Evolutionary conservation across 1,140 invertebrate species (phyloP).

Genomic region (Phocides pigmalion): DNA sequence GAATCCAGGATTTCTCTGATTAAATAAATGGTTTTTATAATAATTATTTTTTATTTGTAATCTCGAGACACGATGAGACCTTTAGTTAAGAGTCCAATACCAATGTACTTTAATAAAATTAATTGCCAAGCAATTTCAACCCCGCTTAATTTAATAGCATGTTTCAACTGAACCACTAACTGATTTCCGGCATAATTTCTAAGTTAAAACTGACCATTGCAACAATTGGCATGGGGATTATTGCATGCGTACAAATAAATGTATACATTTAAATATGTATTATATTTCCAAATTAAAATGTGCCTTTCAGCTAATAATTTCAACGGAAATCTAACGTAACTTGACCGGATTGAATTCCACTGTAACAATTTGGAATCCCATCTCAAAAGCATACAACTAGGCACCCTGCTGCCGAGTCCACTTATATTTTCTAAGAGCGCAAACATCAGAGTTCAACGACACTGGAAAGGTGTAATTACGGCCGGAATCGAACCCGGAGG

Average conservation of each 20-base stretch:
- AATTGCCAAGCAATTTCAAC: too few relatives aligned
- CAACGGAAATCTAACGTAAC: conserved; percentile 35
- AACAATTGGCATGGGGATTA: too few relatives aligned
- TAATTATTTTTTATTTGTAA: too few relatives aligned
- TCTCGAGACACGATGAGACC: too few relatives aligned
- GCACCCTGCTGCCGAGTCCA: conserved; percentile 70
- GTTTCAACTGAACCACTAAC: background rate
- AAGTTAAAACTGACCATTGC: conserved; percentile 15
- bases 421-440: conserved; percentile 59
- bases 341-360: conserved; percentile 42
- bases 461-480: conserved; percentile 76
- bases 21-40: too few relatives aligned
- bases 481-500: conserved; percentile 52
- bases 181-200: conserved; percentile 4
- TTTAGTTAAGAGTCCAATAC: too few relatives aligned
- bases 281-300: conserved; percentile 19
- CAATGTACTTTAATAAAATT: too few relatives aligned
- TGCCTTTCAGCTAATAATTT: conserved; percentile 39
- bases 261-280: conserved; percentile 1
- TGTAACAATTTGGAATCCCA: conserved; percentile 55
- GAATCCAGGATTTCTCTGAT: too few relatives aligned
- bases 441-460: conserved; percentile 75
- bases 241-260: background rate
- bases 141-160: too few relatives aligned
- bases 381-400: conserved; percentile 50